Evolutionary conservation across 2,113 vertebrate genomes (phyloP).

Genomic region (Pithys albifrons): DNA sequence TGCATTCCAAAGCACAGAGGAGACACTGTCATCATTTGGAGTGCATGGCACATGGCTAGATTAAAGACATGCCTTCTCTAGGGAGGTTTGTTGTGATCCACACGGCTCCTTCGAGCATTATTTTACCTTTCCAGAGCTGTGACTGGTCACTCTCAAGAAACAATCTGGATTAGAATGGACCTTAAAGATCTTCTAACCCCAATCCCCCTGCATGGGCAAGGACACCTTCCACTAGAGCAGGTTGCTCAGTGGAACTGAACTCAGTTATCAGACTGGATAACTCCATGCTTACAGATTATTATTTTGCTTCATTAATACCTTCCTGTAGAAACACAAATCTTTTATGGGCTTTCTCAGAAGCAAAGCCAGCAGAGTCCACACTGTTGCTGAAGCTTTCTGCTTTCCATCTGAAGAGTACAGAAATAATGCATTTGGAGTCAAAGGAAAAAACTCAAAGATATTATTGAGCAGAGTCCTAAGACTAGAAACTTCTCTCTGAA

Average conservation of each 20-base stretch:
- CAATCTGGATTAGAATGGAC: neutral
- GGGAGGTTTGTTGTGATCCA: neutral
- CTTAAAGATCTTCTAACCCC: too few species aligned
- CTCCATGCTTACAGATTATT: neutral
- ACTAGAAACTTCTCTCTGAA: constrained; percentile 58
- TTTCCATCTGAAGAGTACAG: neutral
- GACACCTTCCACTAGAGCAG: accelerated
- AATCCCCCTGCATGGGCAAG: neutral
- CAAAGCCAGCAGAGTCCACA: neutral
- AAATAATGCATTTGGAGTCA: neutral
- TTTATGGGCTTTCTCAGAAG: neutral
- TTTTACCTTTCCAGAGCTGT: neutral
- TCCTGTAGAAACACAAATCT: neutral
- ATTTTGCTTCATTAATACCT: neutral
- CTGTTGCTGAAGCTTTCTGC: neutral
- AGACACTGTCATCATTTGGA: neutral
- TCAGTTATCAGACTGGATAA: neutral
- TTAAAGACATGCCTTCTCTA: neutral
- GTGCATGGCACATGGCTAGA: neutral
- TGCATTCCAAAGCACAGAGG: neutral
- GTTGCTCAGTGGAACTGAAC: neutral
- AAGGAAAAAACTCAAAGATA: constrained; percentile 10
- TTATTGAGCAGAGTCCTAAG: neutral
- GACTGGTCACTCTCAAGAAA: neutral
- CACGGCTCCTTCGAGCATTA: neutral